Evolutionary conservation across 2,797 vertebrate genomes (phyloP), one percentile per base, ranked within the genome.

Genomic region (Furcifer pardalis): DNA sequence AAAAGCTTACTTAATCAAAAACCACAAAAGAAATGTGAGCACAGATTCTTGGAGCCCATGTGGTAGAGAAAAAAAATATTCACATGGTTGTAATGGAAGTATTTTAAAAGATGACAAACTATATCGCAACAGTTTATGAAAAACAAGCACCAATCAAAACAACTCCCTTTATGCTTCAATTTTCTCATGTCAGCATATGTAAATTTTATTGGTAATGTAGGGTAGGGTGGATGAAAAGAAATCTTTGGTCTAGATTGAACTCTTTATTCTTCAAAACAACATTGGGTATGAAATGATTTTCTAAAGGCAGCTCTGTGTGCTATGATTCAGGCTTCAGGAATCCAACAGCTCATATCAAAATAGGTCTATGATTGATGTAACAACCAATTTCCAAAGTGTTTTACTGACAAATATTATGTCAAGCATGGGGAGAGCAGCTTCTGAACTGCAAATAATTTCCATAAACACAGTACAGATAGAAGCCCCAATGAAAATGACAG

Each of bases 381-480:
- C 74, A 44, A 15, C 73, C 62, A 44, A 49, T 86, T 89, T 82
- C 78, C 23, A 42, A 27, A 75, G 52, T 60, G 71, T 90, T 84
- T 81, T 68, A 60, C 79, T 86, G 40, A 75, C 1, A 84, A 90
- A 72, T 1, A 25, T 44, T 1, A 0, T 30, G 21, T n/a, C 21
- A 23, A 27, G 25, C 77, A 1, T 9, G 60, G 32, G 46, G 25
- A 81, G 40, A 82, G 0, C 27, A 68, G 52, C 74, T 60, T 46
- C 52, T 65, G 86, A 82, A 81, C 17, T 2, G 3, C 30, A 62
- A 79, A 85, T 62, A 79, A 75, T 79, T 92, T 87, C 66, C 84
- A 42, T 40, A 87, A 79, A 74, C 15, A 60, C 19, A 79, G 30
- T 79, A 7, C 12, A 81, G 74, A 84, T 52, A 72, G 73, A 66